These are phyloP conservation scores for Eurystomus gularis DNA, from an alignment of 2,113 vertebrate genomes.

Conservation along the genomic window DNA sequence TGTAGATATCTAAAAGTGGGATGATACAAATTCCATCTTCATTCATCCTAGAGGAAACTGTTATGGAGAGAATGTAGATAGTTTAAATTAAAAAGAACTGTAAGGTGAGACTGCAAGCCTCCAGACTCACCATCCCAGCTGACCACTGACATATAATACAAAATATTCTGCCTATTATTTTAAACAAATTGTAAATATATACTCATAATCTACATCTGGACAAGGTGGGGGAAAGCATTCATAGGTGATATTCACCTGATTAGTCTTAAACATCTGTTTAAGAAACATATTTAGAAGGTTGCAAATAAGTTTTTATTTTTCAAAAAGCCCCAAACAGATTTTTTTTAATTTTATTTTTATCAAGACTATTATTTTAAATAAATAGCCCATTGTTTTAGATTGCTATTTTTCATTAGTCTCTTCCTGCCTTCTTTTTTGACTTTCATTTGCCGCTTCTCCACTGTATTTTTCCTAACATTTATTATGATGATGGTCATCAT, in stretches of 20 bases:
- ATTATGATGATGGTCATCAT: not conserved
- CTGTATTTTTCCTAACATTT: not conserved
- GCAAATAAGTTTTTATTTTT: not conserved
- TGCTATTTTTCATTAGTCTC: not conserved
- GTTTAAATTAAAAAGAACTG: not conserved
- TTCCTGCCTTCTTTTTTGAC: not conserved
- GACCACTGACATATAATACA: not conserved
- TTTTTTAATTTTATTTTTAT: not conserved
- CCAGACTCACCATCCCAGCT: not conserved
- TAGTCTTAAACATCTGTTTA: not conserved
- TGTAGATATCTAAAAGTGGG: not conserved
- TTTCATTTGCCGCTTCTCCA: not conserved
- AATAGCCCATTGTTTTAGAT: not conserved
- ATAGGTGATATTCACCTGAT: not conserved
- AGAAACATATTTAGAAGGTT: not conserved
- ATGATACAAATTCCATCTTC: not conserved
- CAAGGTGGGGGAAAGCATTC: not conserved
- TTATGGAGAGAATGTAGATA: not conserved
- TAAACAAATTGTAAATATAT: no score
- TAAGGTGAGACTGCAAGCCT: not conserved
- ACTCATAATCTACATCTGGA: not conserved
- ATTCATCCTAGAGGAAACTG: not conserved
- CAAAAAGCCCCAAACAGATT: not conserved
- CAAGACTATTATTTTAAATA: not conserved
- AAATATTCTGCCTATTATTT: not conserved